Percentiles rank a stretch among this genome's conserved stretches.
These are phyloP conservation scores for Helogale parvula DNA, from an alignment of 2,113 vertebrate genomes.

Conservation along the genomic window DNA sequence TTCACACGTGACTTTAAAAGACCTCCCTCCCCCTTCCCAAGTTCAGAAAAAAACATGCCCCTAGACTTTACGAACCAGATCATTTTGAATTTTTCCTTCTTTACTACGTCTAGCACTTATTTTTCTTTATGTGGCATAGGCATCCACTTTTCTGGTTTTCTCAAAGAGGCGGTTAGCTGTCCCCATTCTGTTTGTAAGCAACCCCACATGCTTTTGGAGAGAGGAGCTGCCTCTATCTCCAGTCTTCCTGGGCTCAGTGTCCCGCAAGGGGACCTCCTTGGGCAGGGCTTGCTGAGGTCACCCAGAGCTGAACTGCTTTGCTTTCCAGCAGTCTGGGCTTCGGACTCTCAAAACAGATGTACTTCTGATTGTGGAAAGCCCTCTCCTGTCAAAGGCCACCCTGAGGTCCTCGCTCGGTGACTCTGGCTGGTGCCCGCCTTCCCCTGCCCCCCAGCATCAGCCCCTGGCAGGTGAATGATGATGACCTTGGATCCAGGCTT, in stretches of 20 bases:
- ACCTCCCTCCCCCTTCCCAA: neutral
- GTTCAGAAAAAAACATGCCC: neutral
- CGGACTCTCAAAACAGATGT: neutral
- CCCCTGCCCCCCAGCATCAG: neutral
- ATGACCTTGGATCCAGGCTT: neutral
- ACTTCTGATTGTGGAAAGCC: neutral
- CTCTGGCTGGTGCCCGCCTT: neutral
- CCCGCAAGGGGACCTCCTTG: neutral
- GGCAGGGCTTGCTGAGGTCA: neutral
- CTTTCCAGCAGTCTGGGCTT: neutral
- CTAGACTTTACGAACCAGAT: neutral
- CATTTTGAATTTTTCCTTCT: neutral
- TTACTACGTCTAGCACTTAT: neutral
- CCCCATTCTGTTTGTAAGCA: neutral
- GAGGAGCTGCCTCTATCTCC: too few relatives aligned
- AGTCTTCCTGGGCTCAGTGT: neutral
- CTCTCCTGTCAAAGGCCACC: neutral
- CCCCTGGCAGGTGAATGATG: neutral
- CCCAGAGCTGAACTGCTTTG: neutral
- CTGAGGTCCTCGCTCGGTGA: neutral
- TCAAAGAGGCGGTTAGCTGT: neutral
- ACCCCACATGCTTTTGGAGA: neutral
- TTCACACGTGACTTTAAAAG: neutral
- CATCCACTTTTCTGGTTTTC: neutral
- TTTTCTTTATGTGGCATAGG: neutral